Base-by-base conservation (phyloP, 2,113 vertebrate genomes). In the Lophotis ruficrista region DNA sequence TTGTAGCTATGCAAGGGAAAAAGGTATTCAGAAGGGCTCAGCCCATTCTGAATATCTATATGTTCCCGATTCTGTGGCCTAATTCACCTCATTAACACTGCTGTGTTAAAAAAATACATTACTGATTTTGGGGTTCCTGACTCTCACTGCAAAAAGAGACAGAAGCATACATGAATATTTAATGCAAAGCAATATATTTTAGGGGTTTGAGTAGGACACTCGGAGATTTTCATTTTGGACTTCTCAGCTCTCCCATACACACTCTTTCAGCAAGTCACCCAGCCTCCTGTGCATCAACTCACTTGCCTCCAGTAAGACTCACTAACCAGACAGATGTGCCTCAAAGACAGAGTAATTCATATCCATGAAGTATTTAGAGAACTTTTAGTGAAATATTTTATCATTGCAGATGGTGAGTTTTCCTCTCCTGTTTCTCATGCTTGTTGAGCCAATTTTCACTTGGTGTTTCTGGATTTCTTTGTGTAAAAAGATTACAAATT, bases 131-230 rank as follows among this genome's bases (percentile, higher is more conserved):
- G 2, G 10, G 5, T 10, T 69, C 16, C 45, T 65, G 8, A 3
- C 3, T 41, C 2, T 78, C 25, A 28, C 2, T 33, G 5, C 2
- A 51, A 14, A 7, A 54, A 41, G 12, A 48, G 4, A 10, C 2
- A 27, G 38, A 89, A 53, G 2, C 2, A n/a, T 19, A 15, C 12
- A 45, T 21, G 5, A 58, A 50, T 37, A 57, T 37, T 56, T 66
- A 8, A 37, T n/a, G 7, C 4, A 78, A 86, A 87, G 2, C 5
- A 41, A 16, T 19, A 56, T 14, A 25, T 73, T 66, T 65, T 33
- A 33, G 17, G 16, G 35, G 24, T 23, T 8, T 65, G 8, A 41
- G 19, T 3, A 68, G 8, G 16, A 2, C 7, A 60, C 12, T 15
- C 10, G 2, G 7, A 69, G 10, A n/a, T 41, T 81, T 70, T 19